Conservation (phyloP, 1,140 invertebrate genomes). For the Drosophila kohkoa region DNA sequence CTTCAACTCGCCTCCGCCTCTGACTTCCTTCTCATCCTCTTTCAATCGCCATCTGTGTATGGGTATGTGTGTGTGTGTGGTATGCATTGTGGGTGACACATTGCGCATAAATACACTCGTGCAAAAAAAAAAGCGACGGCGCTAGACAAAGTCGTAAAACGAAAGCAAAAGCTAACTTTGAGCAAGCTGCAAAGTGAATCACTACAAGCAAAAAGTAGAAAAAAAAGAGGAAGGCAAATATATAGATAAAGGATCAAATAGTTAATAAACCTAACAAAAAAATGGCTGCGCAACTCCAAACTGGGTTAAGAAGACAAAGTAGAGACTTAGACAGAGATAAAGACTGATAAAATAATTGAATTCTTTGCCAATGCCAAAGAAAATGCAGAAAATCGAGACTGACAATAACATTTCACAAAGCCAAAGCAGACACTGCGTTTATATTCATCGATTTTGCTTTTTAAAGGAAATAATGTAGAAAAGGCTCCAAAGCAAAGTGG, state of each 20-base stretch:
- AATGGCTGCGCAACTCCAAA: conserved; percentile 1
- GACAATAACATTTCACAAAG: background rate
- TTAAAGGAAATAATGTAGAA: background rate
- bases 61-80: conserved; percentile 25
- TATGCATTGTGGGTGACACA: conserved; percentile 73
- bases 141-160: conserved; percentile 70
- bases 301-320: background rate
- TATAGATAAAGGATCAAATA: conserved; percentile 31
- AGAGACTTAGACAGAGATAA: background rate
- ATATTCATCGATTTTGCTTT: background rate
- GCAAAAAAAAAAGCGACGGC: conserved; percentile 51
- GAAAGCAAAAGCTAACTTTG: conserved; percentile 47
- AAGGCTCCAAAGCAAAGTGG: background rate
- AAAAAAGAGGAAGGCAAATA: conserved; percentile 12
- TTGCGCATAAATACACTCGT: conserved; percentile 74
- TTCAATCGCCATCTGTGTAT: conserved; percentile 10
- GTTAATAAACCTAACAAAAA: conserved; percentile 26
- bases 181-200: conserved; percentile 44
- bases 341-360: conserved; percentile 12
- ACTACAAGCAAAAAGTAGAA: too few species aligned
- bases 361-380: background rate
- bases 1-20: conserved; percentile 21
- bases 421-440: background rate
- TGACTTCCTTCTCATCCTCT: background rate
- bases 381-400: background rate